A percentile compares a stretch with the other conserved stretches of the same genome.
These are phyloP conservation scores for Acleris cristana DNA, from an alignment of 2,888 invertebrate genomes.

Conservation along the genomic window DNA sequence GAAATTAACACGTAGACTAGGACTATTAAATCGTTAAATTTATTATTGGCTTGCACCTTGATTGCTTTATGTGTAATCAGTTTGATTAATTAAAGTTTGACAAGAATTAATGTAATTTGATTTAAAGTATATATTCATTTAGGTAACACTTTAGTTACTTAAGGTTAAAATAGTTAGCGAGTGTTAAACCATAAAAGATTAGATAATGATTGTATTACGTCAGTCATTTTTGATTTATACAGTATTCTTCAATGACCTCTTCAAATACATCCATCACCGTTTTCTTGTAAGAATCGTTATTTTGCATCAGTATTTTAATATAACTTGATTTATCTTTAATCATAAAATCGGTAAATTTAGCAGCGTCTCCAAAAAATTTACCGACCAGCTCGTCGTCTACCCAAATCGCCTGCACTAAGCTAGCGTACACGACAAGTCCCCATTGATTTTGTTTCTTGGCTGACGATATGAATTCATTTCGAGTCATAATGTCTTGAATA, in stretches of 20 bases:
- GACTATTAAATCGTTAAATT: conserved; percentile 9
- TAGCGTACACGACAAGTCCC: conserved; percentile 82
- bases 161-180: neutral
- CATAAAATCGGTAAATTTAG: conserved; percentile 82
- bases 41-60: neutral
- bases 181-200: neutral
- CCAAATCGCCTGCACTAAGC: conserved; percentile 79
- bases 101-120: too few species aligned
- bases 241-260: conserved; percentile 81
- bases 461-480: conserved; percentile 69
- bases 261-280: conserved; percentile 81
- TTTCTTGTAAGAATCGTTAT: conserved; percentile 73
- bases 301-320: conserved; percentile 80
- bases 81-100: neutral
- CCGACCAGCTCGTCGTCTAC: conserved; percentile 78
- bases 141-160: neutral
- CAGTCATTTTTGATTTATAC: conserved; percentile 42
- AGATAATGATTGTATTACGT: neutral
- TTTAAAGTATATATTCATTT: neutral
- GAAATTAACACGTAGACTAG: conserved; percentile 70
- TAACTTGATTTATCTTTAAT: conserved; percentile 79
- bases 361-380: conserved; percentile 71
- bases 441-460: conserved; percentile 77
- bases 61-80: too few species aligned
- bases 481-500: conserved; percentile 66